Evolutionary conservation across 53 echinoderm and acorn worm species (phyloP), one percentile per base, ranked within the genome.

Genomic region (Crossaster papposus): DNA sequence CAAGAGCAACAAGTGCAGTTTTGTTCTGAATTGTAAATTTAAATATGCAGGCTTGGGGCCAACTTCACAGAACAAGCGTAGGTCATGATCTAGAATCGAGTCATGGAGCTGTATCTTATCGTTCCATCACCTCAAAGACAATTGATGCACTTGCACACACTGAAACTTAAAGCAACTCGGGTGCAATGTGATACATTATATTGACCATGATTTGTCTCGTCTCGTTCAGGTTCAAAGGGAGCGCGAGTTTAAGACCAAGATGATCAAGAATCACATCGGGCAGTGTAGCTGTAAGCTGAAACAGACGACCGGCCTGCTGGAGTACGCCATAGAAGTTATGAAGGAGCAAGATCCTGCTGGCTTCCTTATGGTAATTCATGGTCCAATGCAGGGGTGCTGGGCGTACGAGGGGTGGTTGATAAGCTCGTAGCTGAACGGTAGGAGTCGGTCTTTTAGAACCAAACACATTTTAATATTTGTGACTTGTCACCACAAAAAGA

Each of bases 261-360:
- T 98, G 98, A 86, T 98, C 20, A 94, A 96, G 90, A 95, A 98
- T 87, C 98, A 98, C 91, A 98, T 98, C 38, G 94, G 93, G 22
- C 96, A 98, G 83, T 98, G 98, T 72, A 96, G 96, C 83, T 89
- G 93, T 52, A 98, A 98, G 76, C 93, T 98, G 81, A 94, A 94
- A 65, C 98, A 98, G 92, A 98, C 98, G 15, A 98, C 96, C 9
- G 94, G 96, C 29, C 93, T 98, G 36, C 90, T 98, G 79, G 98
- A 98, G 54, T 98, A 93, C 88, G 94, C 96, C 74, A 98, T 98
- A 23, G 98, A 98, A 85, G 96, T 98, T 65, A 98, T 98, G 98
- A 98, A 98, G 91, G 98, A 98, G 77, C 91, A 92, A 2, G 98
- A 98, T 88, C 94, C 98, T 64, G 98, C 98, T 13, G 92, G 94